Conservation (phyloP, 2,113 vertebrate species). For the Cisticola juncidis region DNA sequence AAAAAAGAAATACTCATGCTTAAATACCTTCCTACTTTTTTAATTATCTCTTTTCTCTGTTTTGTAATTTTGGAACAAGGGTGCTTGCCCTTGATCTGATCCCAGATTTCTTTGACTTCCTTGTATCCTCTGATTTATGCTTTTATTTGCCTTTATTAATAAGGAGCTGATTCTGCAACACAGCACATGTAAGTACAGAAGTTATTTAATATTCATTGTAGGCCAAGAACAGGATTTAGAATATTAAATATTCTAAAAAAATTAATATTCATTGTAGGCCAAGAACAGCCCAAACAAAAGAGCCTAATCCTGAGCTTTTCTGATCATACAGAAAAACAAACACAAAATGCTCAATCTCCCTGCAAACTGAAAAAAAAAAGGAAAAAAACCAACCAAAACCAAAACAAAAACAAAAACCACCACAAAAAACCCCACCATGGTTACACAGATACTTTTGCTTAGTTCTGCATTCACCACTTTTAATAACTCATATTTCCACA, state of each 20-base stretch:
- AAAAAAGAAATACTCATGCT: neutral
- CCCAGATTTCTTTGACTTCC: neutral
- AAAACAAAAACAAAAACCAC: too few species aligned
- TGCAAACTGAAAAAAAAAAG: neutral
- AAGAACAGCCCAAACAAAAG: neutral
- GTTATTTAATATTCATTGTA: neutral
- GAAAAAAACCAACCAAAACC: too few species aligned
- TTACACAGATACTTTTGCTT: neutral
- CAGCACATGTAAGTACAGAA: neutral
- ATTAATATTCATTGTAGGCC: neutral
- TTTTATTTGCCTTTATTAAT: neutral
- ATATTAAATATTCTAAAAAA: too few species aligned
- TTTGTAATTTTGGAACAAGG: neutral
- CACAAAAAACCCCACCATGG: accelerated
- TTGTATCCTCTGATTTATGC: neutral
- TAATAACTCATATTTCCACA: neutral
- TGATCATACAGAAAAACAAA: neutral
- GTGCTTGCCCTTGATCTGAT: neutral
- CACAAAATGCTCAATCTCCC: neutral
- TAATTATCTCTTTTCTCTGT: neutral
- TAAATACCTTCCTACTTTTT: neutral
- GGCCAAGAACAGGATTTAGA: neutral
- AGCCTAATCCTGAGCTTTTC: neutral
- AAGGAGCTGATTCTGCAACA: neutral
- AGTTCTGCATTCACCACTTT: neutral